Conservation (phyloP, 2,888 invertebrate genomes). For the Nowickia ferox region DNA sequence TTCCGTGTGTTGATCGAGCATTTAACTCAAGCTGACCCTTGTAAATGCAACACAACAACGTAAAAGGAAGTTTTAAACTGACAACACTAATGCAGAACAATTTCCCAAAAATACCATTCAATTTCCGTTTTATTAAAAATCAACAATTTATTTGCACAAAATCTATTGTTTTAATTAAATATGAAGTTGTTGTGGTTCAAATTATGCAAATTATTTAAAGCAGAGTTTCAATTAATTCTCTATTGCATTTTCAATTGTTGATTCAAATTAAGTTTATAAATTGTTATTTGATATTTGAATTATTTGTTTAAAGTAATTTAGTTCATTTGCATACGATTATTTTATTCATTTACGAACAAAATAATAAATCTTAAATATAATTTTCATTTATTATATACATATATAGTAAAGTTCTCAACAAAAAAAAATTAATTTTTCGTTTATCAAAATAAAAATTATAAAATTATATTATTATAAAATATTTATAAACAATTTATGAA, state of each 20-base stretch:
- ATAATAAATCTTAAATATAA: background rate
- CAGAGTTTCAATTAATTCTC: background rate
- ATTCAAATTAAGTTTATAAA: background rate
- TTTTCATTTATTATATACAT: no score
- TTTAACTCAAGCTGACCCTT: conserved; percentile 62
- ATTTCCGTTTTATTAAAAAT: background rate
- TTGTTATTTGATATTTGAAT: background rate
- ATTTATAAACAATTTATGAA: conserved; percentile 64
- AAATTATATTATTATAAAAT: conserved; percentile 10
- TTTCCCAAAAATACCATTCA: background rate
- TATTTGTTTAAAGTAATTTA: background rate
- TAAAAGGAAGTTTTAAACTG: conserved; percentile 57
- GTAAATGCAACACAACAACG: conserved; percentile 32
- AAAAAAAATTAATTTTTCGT: conserved; percentile 11
- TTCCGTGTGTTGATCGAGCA: background rate
- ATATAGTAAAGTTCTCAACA: background rate
- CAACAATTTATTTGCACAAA: background rate
- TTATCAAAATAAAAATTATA: conserved; percentile 1
- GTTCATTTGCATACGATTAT: background rate
- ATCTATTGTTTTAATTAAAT: background rate
- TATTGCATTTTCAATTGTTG: background rate
- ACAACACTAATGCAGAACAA: conserved; percentile 47
- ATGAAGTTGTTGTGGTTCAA: background rate
- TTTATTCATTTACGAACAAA: background rate
- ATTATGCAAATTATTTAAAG: background rate